These are phyloP conservation scores for Clivina fossor DNA, from an alignment of 2,888 invertebrate genomes.

Conservation along the genomic window DNA sequence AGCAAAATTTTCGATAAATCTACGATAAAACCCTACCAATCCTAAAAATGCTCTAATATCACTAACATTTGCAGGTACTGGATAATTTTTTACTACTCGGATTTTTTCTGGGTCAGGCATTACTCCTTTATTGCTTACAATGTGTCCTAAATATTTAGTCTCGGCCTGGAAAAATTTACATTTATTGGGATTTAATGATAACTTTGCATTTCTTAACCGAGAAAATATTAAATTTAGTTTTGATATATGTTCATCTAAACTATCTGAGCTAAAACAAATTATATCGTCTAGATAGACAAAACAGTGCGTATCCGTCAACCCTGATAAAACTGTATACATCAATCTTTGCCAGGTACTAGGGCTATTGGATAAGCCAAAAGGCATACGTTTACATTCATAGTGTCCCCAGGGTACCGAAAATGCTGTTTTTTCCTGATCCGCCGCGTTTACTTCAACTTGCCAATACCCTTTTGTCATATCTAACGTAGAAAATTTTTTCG, in stretches of 20 bases:
- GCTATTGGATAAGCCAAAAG: conserved; percentile 44
- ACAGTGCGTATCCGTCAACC: conserved; percentile 36
- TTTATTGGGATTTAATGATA: no score
- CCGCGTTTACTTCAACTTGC: conserved; percentile 34
- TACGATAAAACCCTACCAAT: conserved; percentile 33
- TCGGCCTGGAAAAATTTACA: no score
- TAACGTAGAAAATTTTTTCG: conserved; percentile 34
- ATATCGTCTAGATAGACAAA: conserved; percentile 41
- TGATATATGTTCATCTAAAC: conserved; percentile 35
- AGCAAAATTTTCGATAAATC: conserved; percentile 31
- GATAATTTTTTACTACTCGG: conserved; percentile 18
- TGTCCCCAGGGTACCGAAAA: conserved; percentile 40
- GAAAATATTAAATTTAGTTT: no score
- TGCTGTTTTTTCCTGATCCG: conserved; percentile 37
- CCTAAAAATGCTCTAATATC: conserved; percentile 39
- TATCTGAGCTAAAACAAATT: conserved; percentile 29
- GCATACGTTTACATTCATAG: conserved; percentile 42
- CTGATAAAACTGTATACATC: conserved; percentile 42
- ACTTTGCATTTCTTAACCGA: no score
- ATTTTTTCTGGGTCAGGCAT: conserved; percentile 36
- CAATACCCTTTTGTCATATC: conserved; percentile 37
- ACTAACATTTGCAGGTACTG: conserved; percentile 23
- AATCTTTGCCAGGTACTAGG: conserved; percentile 43
- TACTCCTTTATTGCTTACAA: conserved; percentile 32
- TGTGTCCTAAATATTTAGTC: conserved; percentile 35